phyloP scores from a whole-genome alignment of 2,113 vertebrate species.

The Chionodraco myersi region DNA sequence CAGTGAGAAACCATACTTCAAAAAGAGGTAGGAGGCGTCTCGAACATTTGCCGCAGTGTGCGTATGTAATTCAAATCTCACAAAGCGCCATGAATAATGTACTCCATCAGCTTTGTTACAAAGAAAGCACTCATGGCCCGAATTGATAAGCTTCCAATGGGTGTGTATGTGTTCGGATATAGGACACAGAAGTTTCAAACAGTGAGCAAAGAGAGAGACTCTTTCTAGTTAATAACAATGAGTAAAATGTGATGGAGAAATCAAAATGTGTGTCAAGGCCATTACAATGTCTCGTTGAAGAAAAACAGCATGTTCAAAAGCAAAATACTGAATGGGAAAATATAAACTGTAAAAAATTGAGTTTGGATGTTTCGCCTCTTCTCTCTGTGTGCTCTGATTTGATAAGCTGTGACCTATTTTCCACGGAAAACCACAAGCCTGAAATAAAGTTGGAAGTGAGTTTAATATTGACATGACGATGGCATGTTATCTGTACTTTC shows the following conservation, averaged over 20 bases:
- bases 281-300: background rate
- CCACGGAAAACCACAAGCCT: background rate
- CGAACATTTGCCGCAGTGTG: background rate
- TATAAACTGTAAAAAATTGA: background rate
- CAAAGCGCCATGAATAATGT: background rate
- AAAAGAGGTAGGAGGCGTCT: background rate
- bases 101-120: conserved; percentile 7
- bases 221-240: background rate
- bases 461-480: background rate
- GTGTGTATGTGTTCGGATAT: background rate
- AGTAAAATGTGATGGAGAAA: background rate
- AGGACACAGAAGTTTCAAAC: background rate
- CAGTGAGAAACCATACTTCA: background rate
- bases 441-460: background rate
- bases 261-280: background rate
- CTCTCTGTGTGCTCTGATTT: background rate
- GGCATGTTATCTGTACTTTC: background rate
- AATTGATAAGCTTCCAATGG: conserved; percentile 8
- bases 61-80: conserved; percentile 11
- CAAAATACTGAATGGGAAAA: background rate
- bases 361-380: background rate
- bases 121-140: background rate
- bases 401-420: no score
- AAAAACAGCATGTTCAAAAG: background rate
- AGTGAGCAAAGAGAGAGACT: background rate